phyloP scores from a whole-genome alignment of 2,113 vertebrate species.

The Protomyctophum bolini region DNA sequence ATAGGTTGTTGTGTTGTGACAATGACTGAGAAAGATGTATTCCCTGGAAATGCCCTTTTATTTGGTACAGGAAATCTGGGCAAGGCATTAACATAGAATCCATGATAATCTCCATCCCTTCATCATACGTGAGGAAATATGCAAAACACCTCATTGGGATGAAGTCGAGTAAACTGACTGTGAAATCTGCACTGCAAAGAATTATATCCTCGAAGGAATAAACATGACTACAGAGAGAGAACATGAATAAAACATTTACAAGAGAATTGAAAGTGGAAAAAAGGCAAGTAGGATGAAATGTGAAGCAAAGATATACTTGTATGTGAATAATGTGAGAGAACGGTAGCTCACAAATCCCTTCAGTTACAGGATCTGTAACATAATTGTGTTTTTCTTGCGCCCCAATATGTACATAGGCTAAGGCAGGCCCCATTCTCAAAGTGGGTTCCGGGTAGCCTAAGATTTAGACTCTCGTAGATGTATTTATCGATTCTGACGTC shows the following conservation, averaged over 20 bases:
- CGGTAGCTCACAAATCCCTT: background rate
- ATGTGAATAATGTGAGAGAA: background rate
- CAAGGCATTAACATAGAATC: conserved; percentile 9
- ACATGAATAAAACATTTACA: conserved; percentile 10
- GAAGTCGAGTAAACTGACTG: conserved; percentile 28
- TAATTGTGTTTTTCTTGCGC: no score
- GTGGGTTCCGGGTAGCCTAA: no score
- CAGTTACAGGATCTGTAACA: background rate
- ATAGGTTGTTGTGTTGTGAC: no score
- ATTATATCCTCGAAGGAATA: conserved; percentile 9
- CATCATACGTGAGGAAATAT: conserved; percentile 20
- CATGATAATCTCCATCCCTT: background rate
- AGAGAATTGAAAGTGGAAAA: background rate
- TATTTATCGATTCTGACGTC: no score
- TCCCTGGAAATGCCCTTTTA: no score
- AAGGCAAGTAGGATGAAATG: conserved; percentile 4
- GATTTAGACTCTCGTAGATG: no score
- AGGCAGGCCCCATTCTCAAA: no score
- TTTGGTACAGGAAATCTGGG: background rate
- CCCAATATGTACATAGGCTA: no score
- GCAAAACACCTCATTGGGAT: background rate
- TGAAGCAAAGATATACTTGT: background rate
- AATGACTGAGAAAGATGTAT: no score
- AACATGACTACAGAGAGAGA: conserved; percentile 16
- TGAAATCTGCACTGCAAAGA: conserved; percentile 25